Evolutionary conservation across 2,888 invertebrate genomes (phyloP).

Genomic region (Pseudoips prasinana): DNA sequence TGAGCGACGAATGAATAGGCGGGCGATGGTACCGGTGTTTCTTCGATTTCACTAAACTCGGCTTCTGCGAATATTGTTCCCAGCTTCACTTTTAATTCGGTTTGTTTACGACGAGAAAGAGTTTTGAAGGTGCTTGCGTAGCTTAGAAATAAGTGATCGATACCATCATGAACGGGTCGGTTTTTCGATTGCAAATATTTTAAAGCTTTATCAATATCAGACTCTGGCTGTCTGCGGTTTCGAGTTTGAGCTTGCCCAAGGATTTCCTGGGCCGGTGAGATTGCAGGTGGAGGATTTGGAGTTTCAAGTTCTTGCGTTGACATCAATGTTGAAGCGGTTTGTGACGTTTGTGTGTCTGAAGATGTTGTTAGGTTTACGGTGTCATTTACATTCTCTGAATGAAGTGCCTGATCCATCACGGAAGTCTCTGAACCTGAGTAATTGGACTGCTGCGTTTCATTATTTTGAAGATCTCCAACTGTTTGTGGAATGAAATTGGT

Average conservation of each 20-base stretch:
- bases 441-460: no score
- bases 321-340: conserved; percentile 4
- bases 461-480: no score
- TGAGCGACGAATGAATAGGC: no score
- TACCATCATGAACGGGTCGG: conserved; percentile 2
- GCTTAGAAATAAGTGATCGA: conserved; percentile 4
- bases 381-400: conserved; percentile 5
- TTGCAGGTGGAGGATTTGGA: conserved; percentile 5
- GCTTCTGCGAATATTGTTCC: no score
- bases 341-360: conserved; percentile 5
- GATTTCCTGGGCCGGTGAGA: conserved; percentile 4
- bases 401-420: conserved; percentile 5
- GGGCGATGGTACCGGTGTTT: no score
- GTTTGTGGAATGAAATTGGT: no score
- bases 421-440: conserved; percentile 4
- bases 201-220: no score
- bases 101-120: no score
- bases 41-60: no score
- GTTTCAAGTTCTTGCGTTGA: conserved; percentile 5
- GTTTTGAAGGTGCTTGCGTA: conserved; percentile 5
- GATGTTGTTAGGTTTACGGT: conserved; percentile 4
- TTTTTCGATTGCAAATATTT: conserved; percentile 6
- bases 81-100: no score
- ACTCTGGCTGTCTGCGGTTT: conserved; percentile 3
- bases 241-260: conserved; percentile 5